Base-by-base conservation (phyloP, 2,113 vertebrate genomes). In the Taxidea taxus region DNA sequence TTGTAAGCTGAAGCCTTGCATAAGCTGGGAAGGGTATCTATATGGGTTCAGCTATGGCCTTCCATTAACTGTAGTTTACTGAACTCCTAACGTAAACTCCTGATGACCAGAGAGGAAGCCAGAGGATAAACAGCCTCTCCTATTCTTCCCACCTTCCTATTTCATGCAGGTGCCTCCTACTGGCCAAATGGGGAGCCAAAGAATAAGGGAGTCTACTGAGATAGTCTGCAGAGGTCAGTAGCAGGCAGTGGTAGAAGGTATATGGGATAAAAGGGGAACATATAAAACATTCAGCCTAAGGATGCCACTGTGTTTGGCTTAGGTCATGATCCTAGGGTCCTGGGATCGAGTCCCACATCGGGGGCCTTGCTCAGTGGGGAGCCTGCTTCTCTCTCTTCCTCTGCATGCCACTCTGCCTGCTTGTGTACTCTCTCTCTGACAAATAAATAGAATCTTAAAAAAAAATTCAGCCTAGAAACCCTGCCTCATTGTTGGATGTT, bases 181-280 rank as follows among this genome's bases (percentile, higher is more conserved):
- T 95, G 60, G 56, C 39, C n/a, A 92, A 81, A 87, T 27, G 10
- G 51, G 34, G 92, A 95, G 27, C 8, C 60, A 97, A 93, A 93
- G 49, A 60, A 29, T 54, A 88, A 93, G 14, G 31, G 15, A 92
- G 51, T 31, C 92, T 96, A 47, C 44, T 82, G 13, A 90, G 60
- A 27, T 13, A 95, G 20, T 62, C 51, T 95, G 14, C 39, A 95
- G 62, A 96, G 12, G 27, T 85, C 60, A 94, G 7, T 75, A 91
- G 42, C 54, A 80, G 47, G 51, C 16, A 54, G 37, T n/a, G 49
- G 92, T 64, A 56, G 31, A 90, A 90, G 29, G 51, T n/a, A 82
- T 54, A 92, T 78, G 47, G 15, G 13, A 66, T 49, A 64, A n/a
- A 94, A 90, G 34, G 18, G 4, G n/a, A 27, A 78, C 9, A 75